Evolutionary conservation across 1,140 invertebrate genomes (phyloP).

Genomic region (Arctopsyche grandis): DNA sequence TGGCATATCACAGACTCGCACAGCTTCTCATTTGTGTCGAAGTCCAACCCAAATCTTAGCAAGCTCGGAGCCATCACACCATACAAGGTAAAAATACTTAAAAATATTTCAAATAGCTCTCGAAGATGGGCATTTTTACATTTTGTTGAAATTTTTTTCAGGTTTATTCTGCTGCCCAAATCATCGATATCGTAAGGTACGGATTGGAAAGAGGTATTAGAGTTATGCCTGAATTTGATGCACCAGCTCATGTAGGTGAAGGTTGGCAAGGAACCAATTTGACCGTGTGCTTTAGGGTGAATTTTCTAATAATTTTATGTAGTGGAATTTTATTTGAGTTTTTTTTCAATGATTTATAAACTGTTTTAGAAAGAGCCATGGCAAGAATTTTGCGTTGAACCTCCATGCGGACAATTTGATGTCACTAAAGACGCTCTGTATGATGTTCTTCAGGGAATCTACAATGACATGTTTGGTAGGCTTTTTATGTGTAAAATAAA

Average conservation of each 20-base stretch:
- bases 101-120: background rate
- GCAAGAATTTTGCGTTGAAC: constrained; percentile 81
- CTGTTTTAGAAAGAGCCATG: constrained; percentile 77
- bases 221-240: constrained; percentile 87
- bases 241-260: constrained; percentile 87
- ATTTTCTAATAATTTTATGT: background rate
- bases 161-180: constrained; percentile 67
- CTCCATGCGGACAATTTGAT: constrained; percentile 88
- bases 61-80: constrained; percentile 78
- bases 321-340: constrained; percentile 8
- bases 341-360: constrained; percentile 30
- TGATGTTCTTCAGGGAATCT: constrained; percentile 76
- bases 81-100: constrained; percentile 65
- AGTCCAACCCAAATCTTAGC: constrained; percentile 74
- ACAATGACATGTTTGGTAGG: constrained; percentile 72
- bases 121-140: background rate
- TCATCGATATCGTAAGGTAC: constrained; percentile 73
- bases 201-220: constrained; percentile 78
- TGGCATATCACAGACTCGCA: constrained; percentile 93
- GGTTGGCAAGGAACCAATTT: constrained; percentile 82
- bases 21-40: constrained; percentile 82
- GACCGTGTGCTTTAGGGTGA: constrained; percentile 72
- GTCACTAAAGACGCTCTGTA: constrained; percentile 80
- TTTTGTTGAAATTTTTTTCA: constrained; percentile 51
- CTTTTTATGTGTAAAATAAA: constrained; percentile 48